Base-by-base conservation (phyloP, 2,797 vertebrate species). In the Helostoma temminkii region DNA sequence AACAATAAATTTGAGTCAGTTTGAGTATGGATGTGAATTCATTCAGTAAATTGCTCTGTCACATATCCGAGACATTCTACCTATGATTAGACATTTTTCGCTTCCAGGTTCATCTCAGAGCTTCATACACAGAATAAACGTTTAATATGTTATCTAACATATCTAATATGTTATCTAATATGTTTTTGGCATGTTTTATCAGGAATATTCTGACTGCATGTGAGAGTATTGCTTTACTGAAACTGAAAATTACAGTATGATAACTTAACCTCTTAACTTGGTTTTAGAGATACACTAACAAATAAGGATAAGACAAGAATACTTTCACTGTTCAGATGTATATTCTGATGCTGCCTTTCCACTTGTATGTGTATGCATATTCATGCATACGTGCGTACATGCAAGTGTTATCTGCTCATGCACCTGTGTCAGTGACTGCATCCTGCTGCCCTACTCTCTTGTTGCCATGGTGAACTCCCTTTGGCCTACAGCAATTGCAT, bases 391-490 rank as follows among this genome's bases (percentile, higher is more conserved):
- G 21, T 28, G 2, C 21, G 49, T 19, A 42, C 8, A 12, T 62
- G 50, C 18, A 30, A 43, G 63, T 72, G 80, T 80, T 87, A 83
- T 82, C 72, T 52, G 63, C 56, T 71, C 65, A 60, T 62, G 71
- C 83, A 87, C 84, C 83, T 91, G 85, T 89, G 77, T 85, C 83
- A 76, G 54, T 79, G 61, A 52, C 82, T 57, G 69, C 64, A 76
- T 83, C 74, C 78, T 74, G 71, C 80, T 83, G 81, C 82, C 87
- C 84, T 57, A 45, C 75, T 84, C 82, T 84, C 82, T 73, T 86
- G 91, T 92, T 92, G 89, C 91, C 90, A 92, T 92, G 90, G 90
- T 87, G 78, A 92, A 90, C 76, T 88, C 77, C 39, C 74, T 75
- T 74, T 71, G 82, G 88, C 88, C 82, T 80, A 56, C 66, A 82